Percentiles rank a stretch among this genome's conserved stretches.
Evolutionary conservation across 2,113 vertebrate species (phyloP).

Genomic region (Festucalex cinctus): DNA sequence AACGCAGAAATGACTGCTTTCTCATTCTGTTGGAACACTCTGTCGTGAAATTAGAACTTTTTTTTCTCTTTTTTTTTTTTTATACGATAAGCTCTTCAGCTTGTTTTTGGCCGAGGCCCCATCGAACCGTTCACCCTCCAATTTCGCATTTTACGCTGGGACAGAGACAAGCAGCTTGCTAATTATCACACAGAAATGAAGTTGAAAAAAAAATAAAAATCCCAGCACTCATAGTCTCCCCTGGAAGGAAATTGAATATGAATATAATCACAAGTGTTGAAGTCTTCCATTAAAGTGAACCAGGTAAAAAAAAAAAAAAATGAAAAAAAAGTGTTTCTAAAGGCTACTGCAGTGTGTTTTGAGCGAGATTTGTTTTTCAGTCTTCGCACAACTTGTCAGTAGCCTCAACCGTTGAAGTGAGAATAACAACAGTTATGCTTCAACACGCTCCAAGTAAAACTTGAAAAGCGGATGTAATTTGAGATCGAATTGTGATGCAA

Average conservation of each 20-base stretch:
- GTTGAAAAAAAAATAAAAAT: background rate
- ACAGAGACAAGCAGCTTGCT: background rate
- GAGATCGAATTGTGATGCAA: background rate
- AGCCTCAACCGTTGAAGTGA: background rate
- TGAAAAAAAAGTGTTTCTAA: background rate
- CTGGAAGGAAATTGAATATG: background rate
- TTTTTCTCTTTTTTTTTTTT: no score
- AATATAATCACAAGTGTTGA: conserved; percentile 2
- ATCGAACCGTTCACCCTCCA: no score
- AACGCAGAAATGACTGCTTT: background rate
- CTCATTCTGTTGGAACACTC: background rate
- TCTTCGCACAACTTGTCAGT: no score
- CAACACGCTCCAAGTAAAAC: background rate
- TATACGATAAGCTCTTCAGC: background rate
- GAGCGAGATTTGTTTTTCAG: background rate
- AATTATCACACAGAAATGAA: background rate
- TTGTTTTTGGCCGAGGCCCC: background rate
- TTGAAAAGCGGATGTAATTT: background rate
- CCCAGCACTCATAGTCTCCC: background rate
- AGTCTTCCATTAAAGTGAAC: background rate
- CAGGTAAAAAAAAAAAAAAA: background rate
- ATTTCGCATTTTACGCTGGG: background rate
- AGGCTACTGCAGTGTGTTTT: background rate
- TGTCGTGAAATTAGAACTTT: background rate
- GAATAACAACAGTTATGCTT: background rate